Base-by-base conservation (phyloP, 2,888 invertebrate species). In the Scaptomyza cyrtandrae region DNA sequence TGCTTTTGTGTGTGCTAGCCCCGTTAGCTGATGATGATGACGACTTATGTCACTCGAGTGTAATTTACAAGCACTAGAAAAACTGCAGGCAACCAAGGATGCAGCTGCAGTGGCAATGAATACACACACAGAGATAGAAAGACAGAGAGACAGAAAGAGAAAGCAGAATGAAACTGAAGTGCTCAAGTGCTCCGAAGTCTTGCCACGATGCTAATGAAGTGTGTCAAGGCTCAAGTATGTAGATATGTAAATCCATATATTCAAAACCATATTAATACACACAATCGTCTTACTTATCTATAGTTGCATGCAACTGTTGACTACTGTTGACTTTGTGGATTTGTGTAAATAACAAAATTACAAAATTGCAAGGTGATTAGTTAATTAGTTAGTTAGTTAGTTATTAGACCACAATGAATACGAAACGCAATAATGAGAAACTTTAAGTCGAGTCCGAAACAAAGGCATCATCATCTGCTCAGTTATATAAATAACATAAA, bases 41-140 rank as follows among this genome's bases (percentile, higher is more conserved):
- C 73, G 68, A 71, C 68, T 77, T 86, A 71, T 77, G 68, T 65
- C 78, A 72, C 70, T 84, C 56, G 63, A 86, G 74, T 68, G 63
- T 62, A 79, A 75, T 71, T 80, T 76, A 76, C 62, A 69, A 83
- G 71, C 80, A 55, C 63, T 66, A 50, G 44, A 67, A 71, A 77
- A 74, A 80, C 43, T 71, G 54, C 49, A 39, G 24, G 44, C 44
- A 55, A 11, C 46, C 56, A 64, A 58, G 58, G 57, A 65, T 76
- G 58, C 72, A 41, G 44, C 35, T 43, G 43, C 60, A 70, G 39
- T 50, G 64, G 43, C 71, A 64, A 61, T 27, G 27, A 50, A 27
- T 52, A 71, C n/a, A n/a, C n/a, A 6, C 9, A 44, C 1, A 31
- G 9, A 11, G 33, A 33, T 0, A 35, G 35, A 35, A 16, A 41